Evolutionary conservation across 2,888 invertebrate genomes (phyloP), one percentile per base, ranked within the genome.

Genomic region (Plebejus anna): DNA sequence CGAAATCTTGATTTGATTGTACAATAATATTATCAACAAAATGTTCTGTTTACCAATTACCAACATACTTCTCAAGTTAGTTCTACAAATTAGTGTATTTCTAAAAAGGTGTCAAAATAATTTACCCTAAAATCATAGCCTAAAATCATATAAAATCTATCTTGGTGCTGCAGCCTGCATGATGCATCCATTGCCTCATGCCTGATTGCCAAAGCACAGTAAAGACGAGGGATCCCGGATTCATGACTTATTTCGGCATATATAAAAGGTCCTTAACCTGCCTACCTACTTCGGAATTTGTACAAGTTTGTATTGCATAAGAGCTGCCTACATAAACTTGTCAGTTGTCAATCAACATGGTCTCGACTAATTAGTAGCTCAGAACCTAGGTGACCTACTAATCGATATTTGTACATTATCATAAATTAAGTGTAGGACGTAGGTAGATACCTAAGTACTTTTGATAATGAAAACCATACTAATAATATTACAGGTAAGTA

Each of bases 1-100:
- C 66, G 22, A 66, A 66, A 66, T 66, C 32, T 66, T 66, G 66
- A 66, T 66, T 66, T 36, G 66, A 66, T 66, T 66, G 32, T 4
- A 36, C 66, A 66, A 32, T 13, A 22, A 22, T 22, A 22, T 22
- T 22, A 66, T 36, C 32, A 66, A 16, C 13, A 66, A n/a, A 66
- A 66, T 32, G 28, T 66, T 13, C 13, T 32, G 66, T 4, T 66
- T 66, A 66, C 5, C 9, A 32, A 32, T 22, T 22, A 22, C 22
- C 22, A 22, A 22, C 22, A 22, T 22, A 22, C 32, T 66, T 66
- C 4, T 5, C 13, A 32, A 32, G 13, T 66, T 32, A 51, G 11
- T 13, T 47, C 11, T 32, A 47, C 2, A 51, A 51, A 2, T 51
- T 9, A 38, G 38, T 6, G 9, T 9, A 28, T 61, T 28, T 61